phyloP scores from a whole-genome alignment of 2,888 invertebrate genomes.

The Stenodema calcarata region DNA sequence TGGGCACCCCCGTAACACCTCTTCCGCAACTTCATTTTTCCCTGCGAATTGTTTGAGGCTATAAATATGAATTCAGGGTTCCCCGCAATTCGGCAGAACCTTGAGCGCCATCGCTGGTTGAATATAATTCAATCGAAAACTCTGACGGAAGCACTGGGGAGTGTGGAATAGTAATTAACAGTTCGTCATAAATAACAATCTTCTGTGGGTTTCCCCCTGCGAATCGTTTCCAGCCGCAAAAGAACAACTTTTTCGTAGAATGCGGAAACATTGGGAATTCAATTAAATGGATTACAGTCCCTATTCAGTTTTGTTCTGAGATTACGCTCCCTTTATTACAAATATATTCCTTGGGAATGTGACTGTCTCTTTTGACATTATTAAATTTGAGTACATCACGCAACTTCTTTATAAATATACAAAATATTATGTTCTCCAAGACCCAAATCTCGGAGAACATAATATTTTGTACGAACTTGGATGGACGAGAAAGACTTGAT shows the following conservation, averaged over 20 bases:
- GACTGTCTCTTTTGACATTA: neutral
- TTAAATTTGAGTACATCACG: too few species aligned
- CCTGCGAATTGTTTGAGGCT: slow-evolving; percentile 10
- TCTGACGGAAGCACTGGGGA: slow-evolving; percentile 1
- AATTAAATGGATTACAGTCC: neutral
- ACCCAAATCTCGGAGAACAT: too few species aligned
- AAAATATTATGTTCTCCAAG: too few species aligned
- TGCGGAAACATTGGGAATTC: neutral
- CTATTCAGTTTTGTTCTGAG: neutral
- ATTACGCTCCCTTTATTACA: neutral
- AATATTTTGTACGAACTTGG: too few species aligned
- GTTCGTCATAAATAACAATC: slow-evolving; percentile 22
- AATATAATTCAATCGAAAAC: slow-evolving; percentile 30
- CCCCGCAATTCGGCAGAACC: neutral
- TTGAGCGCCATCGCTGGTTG: neutral
- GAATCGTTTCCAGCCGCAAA: neutral
- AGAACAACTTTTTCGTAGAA: neutral
- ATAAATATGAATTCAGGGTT: slow-evolving; percentile 1
- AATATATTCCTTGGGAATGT: neutral
- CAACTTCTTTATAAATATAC: too few species aligned
- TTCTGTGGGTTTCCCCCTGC: neutral
- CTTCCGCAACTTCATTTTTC: neutral
- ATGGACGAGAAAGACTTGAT: too few species aligned
- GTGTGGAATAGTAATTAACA: slow-evolving; percentile 19
- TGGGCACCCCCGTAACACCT: neutral